Base-by-base conservation (phyloP, 2,888 invertebrate genomes). In the Troilus luridus region DNA sequence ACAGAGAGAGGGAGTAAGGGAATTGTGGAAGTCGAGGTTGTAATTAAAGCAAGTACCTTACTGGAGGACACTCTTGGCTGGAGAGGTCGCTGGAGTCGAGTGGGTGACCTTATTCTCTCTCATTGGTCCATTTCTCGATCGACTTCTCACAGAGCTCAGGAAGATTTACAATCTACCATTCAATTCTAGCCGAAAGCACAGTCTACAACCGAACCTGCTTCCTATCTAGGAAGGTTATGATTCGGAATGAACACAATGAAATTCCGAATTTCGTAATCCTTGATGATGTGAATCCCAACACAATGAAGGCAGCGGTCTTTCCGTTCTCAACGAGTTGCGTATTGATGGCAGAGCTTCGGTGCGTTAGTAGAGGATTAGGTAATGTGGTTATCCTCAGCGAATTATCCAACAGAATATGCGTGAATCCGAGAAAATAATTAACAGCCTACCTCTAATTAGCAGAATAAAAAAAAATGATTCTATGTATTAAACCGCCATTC, bases 241-340 rank as follows among this genome's bases (percentile, higher is more conserved):
- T 56, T 58, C 12, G n/a, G 10, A 85, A 77, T 1, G 85, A 21
- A 56, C 10, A 56, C 85, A 85, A 85, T 85, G n/a, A 56, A n/a
- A 56, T 41, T 17, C 56, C 41, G 21, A 56, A n/a, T 77, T 77
- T 14, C 85, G 56, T 85, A 85, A 58, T 56, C 5, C 56, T 21
- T 56, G 56, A 85, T 21, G 85, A 56, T 85, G 85, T 11, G 85
- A 85, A 85, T 21, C n/a, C 17, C 21, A 10, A 5, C n/a, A 85
- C 85, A 85, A 58, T 85, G n/a, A n/a, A n/a, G n/a, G 6, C 85
- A 21, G 1, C 41, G 41, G 17, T 27, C 17, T 17, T 41, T 17
- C 19, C 54, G 19, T 85, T 85, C 85, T 56, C 85, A 56, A 58
- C 56, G 85, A 12, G 85, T 85, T 85, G 85, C 85, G 85, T 85